Base-by-base conservation (phyloP, 2,113 vertebrate species). In the Bungarus multicinctus region DNA sequence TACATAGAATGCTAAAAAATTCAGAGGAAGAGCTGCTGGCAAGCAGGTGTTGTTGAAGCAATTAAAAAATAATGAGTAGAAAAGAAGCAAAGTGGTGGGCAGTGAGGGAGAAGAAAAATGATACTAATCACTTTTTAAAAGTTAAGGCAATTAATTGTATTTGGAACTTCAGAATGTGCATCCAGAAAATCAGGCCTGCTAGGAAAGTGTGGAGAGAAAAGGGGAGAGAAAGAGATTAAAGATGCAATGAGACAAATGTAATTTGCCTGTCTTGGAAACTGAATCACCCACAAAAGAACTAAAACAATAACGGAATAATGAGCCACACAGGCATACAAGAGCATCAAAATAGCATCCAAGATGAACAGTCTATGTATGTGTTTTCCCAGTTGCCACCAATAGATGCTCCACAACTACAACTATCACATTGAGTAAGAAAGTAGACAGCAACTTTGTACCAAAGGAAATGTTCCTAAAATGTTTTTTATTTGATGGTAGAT, bases 11-110 rank as follows among this genome's bases (percentile, higher is more conserved):
- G 0, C 93, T 94, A 94, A 96, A 94, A 27, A 94, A 93, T 94
- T 93, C 91, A 74, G 87, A 96, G 30, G 93, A 89, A 89, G 88
- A 92, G 89, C 89, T 95, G 39, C 88, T 96, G 95, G 93, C 91
- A 93, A 89, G n/a, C 92, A 90, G 23, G 85, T 5, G 16, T 87
- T 3, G 0, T 89, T 10, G 74, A 95, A 94, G 91, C 58, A 93
- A 93, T 93, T 93, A 87, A 85, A 91, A 54, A 94, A 89, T 89
- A 95, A 94, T 39, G 89, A 94, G 85, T 87, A 94, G 93, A 94
- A 95, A 16, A 30, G 39, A 88, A 60, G 39, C 23, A 45, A 81
- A 20, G 52, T 81, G 20, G n/a, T 16, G 30, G 30, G 64, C 12
- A 69, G 50, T 11, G 25, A 50, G 85, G 11, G 54, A 23, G n/a